These are phyloP conservation scores for Thamnophis elegans DNA, from an alignment of 2,797 vertebrate species.

Conservation along the genomic window DNA sequence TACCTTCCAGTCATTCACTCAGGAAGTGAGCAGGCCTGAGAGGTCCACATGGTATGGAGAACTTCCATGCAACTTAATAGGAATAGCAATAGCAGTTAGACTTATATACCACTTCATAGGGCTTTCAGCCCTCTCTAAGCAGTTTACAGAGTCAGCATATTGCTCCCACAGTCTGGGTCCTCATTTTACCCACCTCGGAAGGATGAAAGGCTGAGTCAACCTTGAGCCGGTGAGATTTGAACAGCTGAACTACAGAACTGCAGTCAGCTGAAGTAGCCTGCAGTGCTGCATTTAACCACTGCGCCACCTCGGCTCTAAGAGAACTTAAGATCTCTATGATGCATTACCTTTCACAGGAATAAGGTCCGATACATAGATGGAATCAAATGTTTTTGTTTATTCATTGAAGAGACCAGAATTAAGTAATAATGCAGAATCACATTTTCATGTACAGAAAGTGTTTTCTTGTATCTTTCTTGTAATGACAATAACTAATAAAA, in stretches of 20 bases:
- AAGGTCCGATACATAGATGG: background rate
- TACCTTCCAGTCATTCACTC: background rate
- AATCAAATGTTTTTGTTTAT: background rate
- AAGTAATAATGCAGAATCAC: background rate
- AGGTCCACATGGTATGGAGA: background rate
- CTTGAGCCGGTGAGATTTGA: too few relatives aligned
- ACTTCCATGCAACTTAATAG: background rate
- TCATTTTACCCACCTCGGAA: too few relatives aligned
- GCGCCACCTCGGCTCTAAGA: too few relatives aligned
- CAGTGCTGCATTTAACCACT: too few relatives aligned
- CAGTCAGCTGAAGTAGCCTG: too few relatives aligned
- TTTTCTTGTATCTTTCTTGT: background rate
- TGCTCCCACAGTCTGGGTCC: too few relatives aligned
- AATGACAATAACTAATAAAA: slow-evolving; percentile 1
- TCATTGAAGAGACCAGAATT: background rate
- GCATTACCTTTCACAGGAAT: background rate
- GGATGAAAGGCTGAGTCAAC: too few relatives aligned
- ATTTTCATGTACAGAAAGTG: background rate
- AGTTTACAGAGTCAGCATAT: too few relatives aligned
- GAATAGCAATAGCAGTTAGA: too few relatives aligned
- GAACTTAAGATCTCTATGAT: background rate
- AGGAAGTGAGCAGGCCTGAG: background rate
- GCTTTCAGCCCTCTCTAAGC: too few relatives aligned
- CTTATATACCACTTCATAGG: too few relatives aligned
- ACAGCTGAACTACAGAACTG: too few relatives aligned